Conservation (phyloP, 2,888 invertebrate genomes). For the Agrotis clavis region DNA sequence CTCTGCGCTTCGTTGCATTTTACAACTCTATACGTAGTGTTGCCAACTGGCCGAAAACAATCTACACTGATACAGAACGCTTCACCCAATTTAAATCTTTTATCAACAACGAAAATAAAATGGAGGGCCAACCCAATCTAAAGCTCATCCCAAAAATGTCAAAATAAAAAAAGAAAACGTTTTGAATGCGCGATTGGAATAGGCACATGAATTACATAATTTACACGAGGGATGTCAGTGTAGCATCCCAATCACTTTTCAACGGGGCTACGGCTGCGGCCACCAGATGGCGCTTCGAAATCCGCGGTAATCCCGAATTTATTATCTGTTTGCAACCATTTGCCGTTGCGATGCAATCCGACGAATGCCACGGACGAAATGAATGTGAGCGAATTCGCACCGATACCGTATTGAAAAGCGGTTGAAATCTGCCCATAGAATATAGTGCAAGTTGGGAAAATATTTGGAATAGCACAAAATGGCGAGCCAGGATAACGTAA, state of each 20-base stretch:
- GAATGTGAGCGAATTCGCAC: conserved; percentile 77
- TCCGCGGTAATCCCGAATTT: conserved; percentile 85
- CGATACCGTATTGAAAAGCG: conserved; percentile 68
- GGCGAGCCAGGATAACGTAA: conserved; percentile 7
- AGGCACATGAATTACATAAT: conserved; percentile 70
- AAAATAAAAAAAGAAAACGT: conserved; percentile 44
- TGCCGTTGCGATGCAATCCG: conserved; percentile 77
- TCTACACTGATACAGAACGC: conserved; percentile 15
- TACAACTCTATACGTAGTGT: neutral
- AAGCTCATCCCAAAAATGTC: conserved; percentile 44
- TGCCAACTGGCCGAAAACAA: conserved; percentile 17
- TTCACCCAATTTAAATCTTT: conserved; percentile 38
- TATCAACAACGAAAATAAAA: conserved; percentile 17
- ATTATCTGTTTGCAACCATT: conserved; percentile 87
- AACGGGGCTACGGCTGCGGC: conserved; percentile 70
- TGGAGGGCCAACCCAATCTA: conserved; percentile 37
- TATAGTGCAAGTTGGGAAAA: conserved; percentile 53
- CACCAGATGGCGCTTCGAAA: conserved; percentile 82
- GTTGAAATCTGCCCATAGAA: conserved; percentile 62
- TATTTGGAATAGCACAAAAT: conserved; percentile 50
- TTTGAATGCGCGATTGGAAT: conserved; percentile 59
- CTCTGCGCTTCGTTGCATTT: neutral
- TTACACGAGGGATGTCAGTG: conserved; percentile 70
- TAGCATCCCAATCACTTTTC: conserved; percentile 80
- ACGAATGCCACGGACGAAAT: conserved; percentile 74